A percentile compares a stretch with the other conserved stretches of the same genome.
Evolutionary conservation across 2,797 vertebrate species (phyloP).

Genomic region (Onychomys arenicola): DNA sequence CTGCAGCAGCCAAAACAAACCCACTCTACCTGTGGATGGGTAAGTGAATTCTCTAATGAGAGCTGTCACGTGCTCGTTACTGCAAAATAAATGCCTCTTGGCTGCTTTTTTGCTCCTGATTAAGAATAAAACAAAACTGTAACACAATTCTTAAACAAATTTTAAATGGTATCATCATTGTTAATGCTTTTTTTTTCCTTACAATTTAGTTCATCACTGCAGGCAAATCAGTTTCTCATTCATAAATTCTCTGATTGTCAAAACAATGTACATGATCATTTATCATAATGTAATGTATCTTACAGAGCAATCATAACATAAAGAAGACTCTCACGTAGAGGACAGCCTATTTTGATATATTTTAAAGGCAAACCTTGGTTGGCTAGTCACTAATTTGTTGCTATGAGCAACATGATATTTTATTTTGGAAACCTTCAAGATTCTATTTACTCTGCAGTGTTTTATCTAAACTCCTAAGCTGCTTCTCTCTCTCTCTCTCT

Average conservation of each 20-base stretch:
- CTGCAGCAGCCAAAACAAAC: conserved; percentile 68
- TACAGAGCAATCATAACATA: conserved; percentile 85
- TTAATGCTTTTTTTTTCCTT: conserved; percentile 89
- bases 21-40: conserved; percentile 84
- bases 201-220: conserved; percentile 85
- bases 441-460: conserved; percentile 80
- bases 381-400: conserved; percentile 90
- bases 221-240: conserved; percentile 85
- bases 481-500: no score
- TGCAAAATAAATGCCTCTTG: conserved; percentile 89
- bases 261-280: conserved; percentile 90
- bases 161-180: conserved; percentile 88
- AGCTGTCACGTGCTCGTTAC: conserved; percentile 89
- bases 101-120: conserved; percentile 85
- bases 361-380: conserved; percentile 88
- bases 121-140: conserved; percentile 87
- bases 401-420: conserved; percentile 90
- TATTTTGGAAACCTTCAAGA: conserved; percentile 84
- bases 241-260: conserved; percentile 90
- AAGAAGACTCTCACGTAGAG: conserved; percentile 84
- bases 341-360: conserved; percentile 86
- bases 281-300: conserved; percentile 87
- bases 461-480: conserved; percentile 79
- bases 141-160: conserved; percentile 86
- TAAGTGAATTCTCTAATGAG: conserved; percentile 87